A percentile compares a stretch with the other conserved stretches of the same genome.
These are phyloP conservation scores for Etheostoma perlongum DNA, from an alignment of 2,797 vertebrate species.

Conservation along the genomic window DNA sequence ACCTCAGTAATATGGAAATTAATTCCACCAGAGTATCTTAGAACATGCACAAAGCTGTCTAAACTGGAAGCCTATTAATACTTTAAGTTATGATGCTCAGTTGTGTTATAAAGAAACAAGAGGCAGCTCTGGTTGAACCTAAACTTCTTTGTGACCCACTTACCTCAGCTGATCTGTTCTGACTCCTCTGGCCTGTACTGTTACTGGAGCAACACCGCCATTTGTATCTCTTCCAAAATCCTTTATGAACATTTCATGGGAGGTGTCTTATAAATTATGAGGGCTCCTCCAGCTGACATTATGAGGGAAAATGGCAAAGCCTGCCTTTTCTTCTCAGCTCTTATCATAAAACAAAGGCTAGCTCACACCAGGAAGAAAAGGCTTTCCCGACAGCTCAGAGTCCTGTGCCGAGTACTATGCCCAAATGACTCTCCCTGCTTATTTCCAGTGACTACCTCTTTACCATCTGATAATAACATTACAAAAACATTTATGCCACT, in stretches of 20 bases:
- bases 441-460: conserved; percentile 57
- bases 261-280: conserved; percentile 85
- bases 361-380: conserved; percentile 52
- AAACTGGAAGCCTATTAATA: conserved; percentile 80
- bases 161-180: conserved; percentile 68
- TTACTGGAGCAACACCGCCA: conserved; percentile 61
- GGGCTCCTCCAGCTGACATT: conserved; percentile 76
- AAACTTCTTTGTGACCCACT: conserved; percentile 81
- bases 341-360: conserved; percentile 74
- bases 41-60: conserved; percentile 83
- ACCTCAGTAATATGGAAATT: conserved; percentile 84
- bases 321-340: conserved; percentile 65
- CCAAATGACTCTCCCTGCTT: conserved; percentile 52
- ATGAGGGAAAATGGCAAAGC: conserved; percentile 70
- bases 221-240: conserved; percentile 82
- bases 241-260: conserved; percentile 84
- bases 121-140: conserved; percentile 56
- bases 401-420: conserved; percentile 54
- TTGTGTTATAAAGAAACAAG: conserved; percentile 60
- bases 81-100: conserved; percentile 64
- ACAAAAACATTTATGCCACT: conserved; percentile 63
- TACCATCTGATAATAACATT: conserved; percentile 58
- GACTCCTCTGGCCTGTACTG: conserved; percentile 63
- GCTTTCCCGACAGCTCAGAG: conserved; percentile 64
- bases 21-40: conserved; percentile 78